Percentiles rank a stretch among this genome's conserved stretches.
phyloP scores from a whole-genome alignment of 2,888 invertebrate species.

The Pseudoips prasinana region DNA sequence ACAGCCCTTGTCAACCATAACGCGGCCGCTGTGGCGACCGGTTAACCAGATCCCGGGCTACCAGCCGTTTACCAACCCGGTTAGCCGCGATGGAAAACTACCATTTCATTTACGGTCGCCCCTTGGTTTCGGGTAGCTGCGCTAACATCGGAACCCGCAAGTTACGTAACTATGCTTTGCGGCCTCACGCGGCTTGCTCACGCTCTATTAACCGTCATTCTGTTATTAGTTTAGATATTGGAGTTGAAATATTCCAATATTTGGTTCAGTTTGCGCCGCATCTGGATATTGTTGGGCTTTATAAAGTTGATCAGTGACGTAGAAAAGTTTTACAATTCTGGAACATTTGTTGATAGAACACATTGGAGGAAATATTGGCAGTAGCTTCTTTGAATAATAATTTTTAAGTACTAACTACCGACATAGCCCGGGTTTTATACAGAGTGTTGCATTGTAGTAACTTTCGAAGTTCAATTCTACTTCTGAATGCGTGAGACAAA shows the following conservation, averaged over 20 bases:
- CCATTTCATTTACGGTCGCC: conserved; percentile 78
- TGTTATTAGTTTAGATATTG: conserved; percentile 41
- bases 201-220: conserved; percentile 48
- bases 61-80: conserved; percentile 35
- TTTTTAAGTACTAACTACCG: too few relatives aligned
- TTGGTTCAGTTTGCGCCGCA: conserved; percentile 1
- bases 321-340: too few relatives aligned
- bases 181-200: conserved; percentile 51
- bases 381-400: too few relatives aligned
- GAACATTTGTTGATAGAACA: too few relatives aligned
- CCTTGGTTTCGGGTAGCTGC: conserved; percentile 72
- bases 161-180: conserved; percentile 72
- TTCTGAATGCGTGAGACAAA: too few relatives aligned
- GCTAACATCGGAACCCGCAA: conserved; percentile 68
- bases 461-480: too few relatives aligned
- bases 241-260: conserved; percentile 19
- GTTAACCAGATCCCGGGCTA: conserved; percentile 41
- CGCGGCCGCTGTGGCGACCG: conserved; percentile 59
- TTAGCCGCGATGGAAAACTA: conserved; percentile 74
- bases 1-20: conserved; percentile 80
- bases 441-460: too few relatives aligned
- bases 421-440: too few relatives aligned
- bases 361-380: too few relatives aligned
- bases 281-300: not conserved
- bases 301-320: too few relatives aligned